Evolutionary conservation across 2,797 vertebrate genomes (phyloP).

Genomic region (Hyperoplus lanceolatus): DNA sequence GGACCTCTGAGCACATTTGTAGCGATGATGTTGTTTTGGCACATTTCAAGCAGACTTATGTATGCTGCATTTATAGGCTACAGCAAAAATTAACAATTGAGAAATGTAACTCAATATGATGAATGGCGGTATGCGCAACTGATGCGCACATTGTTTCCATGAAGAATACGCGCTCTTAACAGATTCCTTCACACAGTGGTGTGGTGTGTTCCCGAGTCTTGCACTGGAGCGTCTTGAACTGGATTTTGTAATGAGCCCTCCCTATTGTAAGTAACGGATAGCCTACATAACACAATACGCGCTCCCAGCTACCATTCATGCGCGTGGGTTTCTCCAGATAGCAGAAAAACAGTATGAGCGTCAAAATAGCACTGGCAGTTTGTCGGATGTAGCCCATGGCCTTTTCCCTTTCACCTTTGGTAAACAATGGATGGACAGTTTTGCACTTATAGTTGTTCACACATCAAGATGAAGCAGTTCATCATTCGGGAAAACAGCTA

Average conservation of each 20-base stretch:
- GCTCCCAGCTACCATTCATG: background rate
- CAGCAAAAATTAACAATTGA: background rate
- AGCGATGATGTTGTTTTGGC: background rate
- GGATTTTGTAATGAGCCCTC: slow-evolving; percentile 23
- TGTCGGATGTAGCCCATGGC: background rate
- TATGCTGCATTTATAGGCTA: background rate
- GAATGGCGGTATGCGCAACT: background rate
- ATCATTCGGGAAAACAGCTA: too few species aligned
- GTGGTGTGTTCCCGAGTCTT: background rate
- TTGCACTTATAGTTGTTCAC: background rate
- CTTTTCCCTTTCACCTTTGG: background rate
- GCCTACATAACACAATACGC: slow-evolving; percentile 3
- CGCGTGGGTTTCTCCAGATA: background rate
- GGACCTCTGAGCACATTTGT: background rate
- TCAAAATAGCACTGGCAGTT: background rate
- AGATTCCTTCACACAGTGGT: background rate
- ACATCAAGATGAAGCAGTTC: background rate
- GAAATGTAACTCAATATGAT: accelerated
- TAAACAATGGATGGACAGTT: background rate
- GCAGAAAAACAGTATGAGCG: slow-evolving; percentile 4
- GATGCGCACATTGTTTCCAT: background rate
- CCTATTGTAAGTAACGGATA: slow-evolving; percentile 16
- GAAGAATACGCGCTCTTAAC: background rate
- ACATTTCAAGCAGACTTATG: background rate
- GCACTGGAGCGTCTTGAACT: background rate